Evolutionary conservation across 1,140 invertebrate species (phyloP), one percentile per base, ranked within the genome.

Genomic region (Temnothorax longispinosus): DNA sequence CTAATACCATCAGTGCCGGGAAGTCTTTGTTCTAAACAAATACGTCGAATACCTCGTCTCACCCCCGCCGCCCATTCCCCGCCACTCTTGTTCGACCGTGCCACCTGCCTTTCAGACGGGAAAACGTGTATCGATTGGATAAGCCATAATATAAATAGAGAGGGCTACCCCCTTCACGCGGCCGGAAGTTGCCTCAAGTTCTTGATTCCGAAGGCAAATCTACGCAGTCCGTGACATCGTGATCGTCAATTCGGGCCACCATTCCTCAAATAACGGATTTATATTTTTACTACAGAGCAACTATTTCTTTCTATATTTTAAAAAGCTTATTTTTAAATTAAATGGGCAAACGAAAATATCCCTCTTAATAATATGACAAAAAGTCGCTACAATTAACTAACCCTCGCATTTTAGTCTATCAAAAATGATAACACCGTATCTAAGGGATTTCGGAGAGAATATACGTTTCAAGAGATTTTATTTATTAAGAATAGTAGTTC

Each of bases 1-100:
- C 92, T 92, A 92, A 92, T 92, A 92, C 92, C 91, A 82, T 86
- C 87, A 87, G 75, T 88, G 67, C 86, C 60, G 86, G 84, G 69
- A 81, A 78, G 86, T 92, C 87, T 93, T 95, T 95, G 94, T 95
- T 95, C 93, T 94, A 93, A 95, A 94, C 93, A 95, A 95, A 95
- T 94, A 93, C 92, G 89, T 89, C 86, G 77, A 80, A 87, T 50
- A 88, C 62, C 52, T 56, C 50, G 35, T 27, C 27, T 77, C 84
- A 88, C 85, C 81, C 67, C 52, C 60, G 10, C 10, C 38, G 3
- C 44, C 47, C 38, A 21, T 54, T 32, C 41, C 78, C 80, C 89
- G 64, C 67, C 60, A 72, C 75, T 56, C 78, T 87, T 87, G 75
- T 90, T 89, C 65, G 52, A 72, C 38, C 64, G 62, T 91, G 88